Conservation (phyloP, 2,888 invertebrate genomes). For the Silvanus unidentatus region DNA sequence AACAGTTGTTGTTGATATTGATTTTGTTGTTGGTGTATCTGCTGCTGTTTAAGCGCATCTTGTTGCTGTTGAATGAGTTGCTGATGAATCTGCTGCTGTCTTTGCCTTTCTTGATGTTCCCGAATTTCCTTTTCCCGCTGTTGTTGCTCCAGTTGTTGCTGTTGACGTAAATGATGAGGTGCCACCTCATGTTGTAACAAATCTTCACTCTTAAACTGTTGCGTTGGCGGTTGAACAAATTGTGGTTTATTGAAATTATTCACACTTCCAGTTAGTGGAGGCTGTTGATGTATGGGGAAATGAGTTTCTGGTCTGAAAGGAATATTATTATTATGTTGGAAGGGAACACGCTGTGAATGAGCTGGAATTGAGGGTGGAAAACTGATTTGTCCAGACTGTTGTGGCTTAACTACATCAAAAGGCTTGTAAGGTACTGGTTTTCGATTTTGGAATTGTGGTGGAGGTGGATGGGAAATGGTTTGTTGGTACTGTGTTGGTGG, state of each 20-base stretch:
- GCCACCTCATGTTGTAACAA: conserved; percentile 11
- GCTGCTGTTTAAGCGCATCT: conserved; percentile 7
- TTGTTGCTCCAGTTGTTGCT: conserved; percentile 26
- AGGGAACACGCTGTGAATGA: conserved; percentile 27
- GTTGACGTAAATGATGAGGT: conserved; percentile 11
- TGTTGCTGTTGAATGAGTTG: conserved; percentile 24
- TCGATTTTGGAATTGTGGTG: conserved; percentile 34
- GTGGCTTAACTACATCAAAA: conserved; percentile 27
- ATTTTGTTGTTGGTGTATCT: conserved; percentile 23
- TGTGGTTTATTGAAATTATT: conserved; percentile 1
- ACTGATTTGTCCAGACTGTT: conserved; percentile 27
- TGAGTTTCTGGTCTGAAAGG: conserved; percentile 51
- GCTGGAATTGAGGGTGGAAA: conserved; percentile 31
- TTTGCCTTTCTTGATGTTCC: conserved; percentile 29
- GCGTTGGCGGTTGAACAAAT: conserved; percentile 15
- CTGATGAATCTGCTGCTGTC: conserved; percentile 18
- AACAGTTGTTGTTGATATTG: conserved; percentile 28
- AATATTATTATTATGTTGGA: conserved; percentile 25
- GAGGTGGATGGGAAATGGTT: conserved; percentile 21
- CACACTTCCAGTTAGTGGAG: conserved; percentile 27
- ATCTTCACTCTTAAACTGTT: conserved; percentile 9
- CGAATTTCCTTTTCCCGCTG: conserved; percentile 31
- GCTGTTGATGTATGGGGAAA: conserved; percentile 36
- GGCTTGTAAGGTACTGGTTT: conserved; percentile 40
- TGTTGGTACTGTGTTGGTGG: conserved; percentile 21